phyloP scores from a whole-genome alignment of 2,797 vertebrate species.

The Enteromius paludinosus region DNA sequence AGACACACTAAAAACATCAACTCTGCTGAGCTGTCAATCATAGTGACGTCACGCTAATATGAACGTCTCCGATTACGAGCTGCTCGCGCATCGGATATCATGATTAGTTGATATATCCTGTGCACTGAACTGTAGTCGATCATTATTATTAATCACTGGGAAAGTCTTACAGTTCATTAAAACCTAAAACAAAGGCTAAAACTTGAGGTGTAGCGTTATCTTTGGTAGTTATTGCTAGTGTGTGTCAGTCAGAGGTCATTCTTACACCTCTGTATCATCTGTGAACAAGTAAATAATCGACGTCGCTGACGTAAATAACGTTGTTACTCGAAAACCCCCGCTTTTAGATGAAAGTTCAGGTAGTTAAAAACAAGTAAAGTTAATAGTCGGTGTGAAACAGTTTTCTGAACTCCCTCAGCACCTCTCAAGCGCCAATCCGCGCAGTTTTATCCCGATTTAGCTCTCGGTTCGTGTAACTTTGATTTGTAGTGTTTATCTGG shows the following conservation, averaged over 20 bases:
- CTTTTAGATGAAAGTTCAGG: not conserved
- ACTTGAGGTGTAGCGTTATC: not conserved
- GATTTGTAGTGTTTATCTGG: not conserved
- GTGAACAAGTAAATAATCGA: not conserved
- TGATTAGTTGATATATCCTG: not conserved
- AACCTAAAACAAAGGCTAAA: not conserved
- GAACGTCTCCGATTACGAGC: not conserved
- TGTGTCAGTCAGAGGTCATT: not conserved
- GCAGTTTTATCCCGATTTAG: not conserved
- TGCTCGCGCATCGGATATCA: not conserved
- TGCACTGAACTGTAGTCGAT: not conserved
- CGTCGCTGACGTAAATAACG: not conserved
- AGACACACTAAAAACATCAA: not conserved
- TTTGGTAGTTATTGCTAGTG: not conserved
- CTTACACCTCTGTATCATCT: not conserved
- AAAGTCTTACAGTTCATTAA: not conserved
- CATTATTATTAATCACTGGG: not conserved
- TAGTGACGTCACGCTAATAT: conserved; percentile 18
- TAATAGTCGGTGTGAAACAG: not conserved
- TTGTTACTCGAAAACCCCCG: not conserved
- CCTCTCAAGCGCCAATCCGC: not conserved
- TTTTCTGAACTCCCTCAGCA: not conserved
- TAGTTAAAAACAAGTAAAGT: not conserved
- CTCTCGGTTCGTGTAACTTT: not conserved
- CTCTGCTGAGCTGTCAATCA: conserved; percentile 29